Evolutionary conservation across 1,140 invertebrate species (phyloP), one percentile per base, ranked within the genome.

Genomic region (Agrilus planipennis): DNA sequence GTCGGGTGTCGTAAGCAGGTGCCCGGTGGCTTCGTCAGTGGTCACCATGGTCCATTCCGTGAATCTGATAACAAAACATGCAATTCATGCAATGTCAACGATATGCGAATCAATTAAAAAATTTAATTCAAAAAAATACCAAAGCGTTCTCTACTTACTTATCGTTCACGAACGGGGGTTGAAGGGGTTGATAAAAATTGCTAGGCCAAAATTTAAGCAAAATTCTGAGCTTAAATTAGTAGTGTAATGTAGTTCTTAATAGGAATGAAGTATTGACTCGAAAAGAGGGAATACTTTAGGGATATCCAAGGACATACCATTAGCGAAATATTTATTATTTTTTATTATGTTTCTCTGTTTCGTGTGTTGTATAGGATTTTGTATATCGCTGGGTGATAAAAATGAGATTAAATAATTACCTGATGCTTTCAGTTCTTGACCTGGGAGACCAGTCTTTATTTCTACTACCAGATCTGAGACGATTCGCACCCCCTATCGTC

Each of bases 361-460:
- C 7, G 23, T 9, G 23, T n/a, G 7, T n/a, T 27, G 7, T 27
- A 27, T n/a, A 27, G 23, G n/a, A 27, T 9, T 9, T 27, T 27
- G 7, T 9, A 27, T 27, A 7, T 9, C 23, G 7, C 23, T 27
- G n/a, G 7, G 23, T 25, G 31, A 12, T 7, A 14, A 11, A 10
- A 25, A 4, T 22, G 9, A 7, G 11, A 27, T 4, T 4, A 9
- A 15, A 29, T 30, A 42, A 63, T 67, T 68, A 84, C 80, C 80
- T 75, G 64, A 86, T 81, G 62, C 83, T 87, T 55, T 89, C 84
- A 4, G 59, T 61, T 32, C 81, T 69, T 14, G 82, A 81, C 45
- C 77, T 67, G 3, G 81, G 83, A 28, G 82, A 85, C 73, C 78
- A 84, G 60, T 87, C 83, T 54, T 77, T 80, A 51, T 75, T 76